Evolutionary conservation across 2,797 vertebrate genomes (phyloP).

Genomic region (Clarias fuscus): DNA sequence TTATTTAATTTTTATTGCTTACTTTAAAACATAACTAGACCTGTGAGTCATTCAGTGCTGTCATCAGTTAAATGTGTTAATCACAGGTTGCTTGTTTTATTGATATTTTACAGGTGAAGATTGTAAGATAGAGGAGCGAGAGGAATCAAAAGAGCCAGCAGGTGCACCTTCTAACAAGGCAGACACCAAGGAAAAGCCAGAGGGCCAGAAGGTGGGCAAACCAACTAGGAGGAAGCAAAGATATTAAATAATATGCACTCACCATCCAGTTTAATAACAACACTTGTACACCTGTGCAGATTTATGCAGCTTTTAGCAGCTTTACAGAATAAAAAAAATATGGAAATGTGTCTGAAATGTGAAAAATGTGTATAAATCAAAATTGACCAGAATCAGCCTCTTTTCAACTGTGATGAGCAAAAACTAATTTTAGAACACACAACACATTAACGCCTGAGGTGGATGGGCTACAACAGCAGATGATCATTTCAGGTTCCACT

Average conservation of each 20-base stretch:
- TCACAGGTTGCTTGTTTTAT: neutral
- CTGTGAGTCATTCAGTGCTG: conserved; percentile 19
- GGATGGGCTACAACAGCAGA: too few relatives aligned
- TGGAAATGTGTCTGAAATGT: too few relatives aligned
- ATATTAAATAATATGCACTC: neutral
- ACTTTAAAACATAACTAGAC: conserved; percentile 38
- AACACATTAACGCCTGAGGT: too few relatives aligned
- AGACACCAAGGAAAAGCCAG: conserved; percentile 41
- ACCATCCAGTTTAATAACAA: conserved; percentile 1
- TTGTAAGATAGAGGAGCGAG: conserved; percentile 61
- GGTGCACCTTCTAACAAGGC: conserved; percentile 48
- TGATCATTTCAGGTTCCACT: too few relatives aligned
- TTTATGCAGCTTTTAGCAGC: neutral
- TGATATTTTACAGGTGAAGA: conserved; percentile 55
- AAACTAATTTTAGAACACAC: too few relatives aligned
- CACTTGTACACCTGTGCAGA: neutral
- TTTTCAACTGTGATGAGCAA: too few relatives aligned
- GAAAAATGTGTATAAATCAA: too few relatives aligned
- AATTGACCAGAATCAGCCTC: too few relatives aligned
- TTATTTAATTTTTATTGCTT: conserved; percentile 35
- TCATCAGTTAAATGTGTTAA: neutral
- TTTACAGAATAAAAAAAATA: too few relatives aligned
- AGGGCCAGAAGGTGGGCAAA: conserved; percentile 54
- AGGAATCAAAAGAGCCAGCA: conserved; percentile 61
- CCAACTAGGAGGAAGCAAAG: neutral